phyloP scores from a whole-genome alignment of 37 sponge, comb jelly and placozoan genomes.

The Beroe ovata region DNA sequence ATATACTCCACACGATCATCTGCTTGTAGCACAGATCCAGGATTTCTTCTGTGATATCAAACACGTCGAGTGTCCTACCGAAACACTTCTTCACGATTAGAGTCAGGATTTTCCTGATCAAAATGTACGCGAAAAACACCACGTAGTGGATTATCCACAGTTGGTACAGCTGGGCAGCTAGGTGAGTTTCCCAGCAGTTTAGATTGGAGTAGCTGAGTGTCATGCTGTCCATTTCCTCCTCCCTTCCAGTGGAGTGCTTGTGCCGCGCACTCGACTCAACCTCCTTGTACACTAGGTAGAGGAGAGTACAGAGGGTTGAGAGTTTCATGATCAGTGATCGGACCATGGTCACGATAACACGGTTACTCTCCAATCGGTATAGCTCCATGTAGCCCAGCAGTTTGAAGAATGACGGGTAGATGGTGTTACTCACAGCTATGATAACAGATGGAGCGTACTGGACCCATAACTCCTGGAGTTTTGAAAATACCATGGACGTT shows the following conservation, averaged over 20 bases:
- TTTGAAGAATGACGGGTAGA: slow-evolving; percentile 44
- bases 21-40: slow-evolving; percentile 62
- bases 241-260: not conserved
- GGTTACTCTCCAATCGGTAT: slow-evolving; percentile 21
- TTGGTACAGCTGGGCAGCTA: slow-evolving; percentile 38
- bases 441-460: slow-evolving; percentile 14
- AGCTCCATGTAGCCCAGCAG: slow-evolving; percentile 17
- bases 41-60: slow-evolving; percentile 49
- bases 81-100: not conserved
- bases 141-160: slow-evolving; percentile 34
- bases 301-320: slow-evolving; percentile 4
- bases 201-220: not conserved
- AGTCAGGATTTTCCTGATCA: not conserved
- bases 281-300: slow-evolving; percentile 31
- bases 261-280: not conserved
- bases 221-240: not conserved
- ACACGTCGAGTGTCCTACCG: not conserved
- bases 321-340: slow-evolving; percentile 61
- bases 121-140: not conserved
- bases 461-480: not conserved
- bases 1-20: slow-evolving; percentile 50
- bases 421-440: slow-evolving; percentile 47
- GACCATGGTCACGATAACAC: slow-evolving; percentile 40
- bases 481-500: not conserved
- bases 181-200: slow-evolving; percentile 37